Conservation (phyloP, 2,888 invertebrate species). For the Lysandra coridon region DNA sequence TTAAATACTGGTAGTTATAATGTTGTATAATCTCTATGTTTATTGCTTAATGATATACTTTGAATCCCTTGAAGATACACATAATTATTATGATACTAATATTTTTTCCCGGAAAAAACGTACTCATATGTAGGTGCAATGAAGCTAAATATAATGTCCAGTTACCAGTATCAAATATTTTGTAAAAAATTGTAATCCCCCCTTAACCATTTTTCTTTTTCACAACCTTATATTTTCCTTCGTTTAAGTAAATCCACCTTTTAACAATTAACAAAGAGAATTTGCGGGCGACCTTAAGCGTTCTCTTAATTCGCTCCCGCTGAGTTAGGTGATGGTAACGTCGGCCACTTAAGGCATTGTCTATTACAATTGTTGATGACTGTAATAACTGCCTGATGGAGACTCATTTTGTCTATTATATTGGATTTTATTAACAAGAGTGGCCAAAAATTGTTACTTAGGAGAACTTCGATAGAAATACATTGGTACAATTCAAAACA, state of each 20-base stretch:
- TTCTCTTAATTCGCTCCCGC: conserved; percentile 79
- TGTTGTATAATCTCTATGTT: too few species aligned
- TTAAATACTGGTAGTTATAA: too few species aligned
- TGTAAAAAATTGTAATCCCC: too few species aligned
- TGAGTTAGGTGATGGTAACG: conserved; percentile 71
- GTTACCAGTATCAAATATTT: too few species aligned
- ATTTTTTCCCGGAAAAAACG: too few species aligned
- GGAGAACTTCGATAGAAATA: background rate
- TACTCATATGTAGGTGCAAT: too few species aligned
- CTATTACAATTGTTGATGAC: conserved; percentile 70
- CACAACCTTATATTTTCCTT: background rate
- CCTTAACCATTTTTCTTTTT: too few species aligned
- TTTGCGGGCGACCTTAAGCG: conserved; percentile 49
- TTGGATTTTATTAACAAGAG: background rate
- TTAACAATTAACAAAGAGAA: conserved; percentile 15
- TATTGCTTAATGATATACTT: too few species aligned
- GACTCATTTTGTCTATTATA: background rate
- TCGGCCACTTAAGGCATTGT: conserved; percentile 70
- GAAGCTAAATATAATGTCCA: too few species aligned
- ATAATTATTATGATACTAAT: too few species aligned
- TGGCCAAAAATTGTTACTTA: background rate
- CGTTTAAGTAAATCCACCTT: background rate
- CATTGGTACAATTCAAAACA: background rate
- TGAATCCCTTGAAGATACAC: too few species aligned
- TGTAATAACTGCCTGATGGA: conserved; percentile 51